Evolutionary conservation across 2,113 vertebrate species (phyloP), one percentile per base, ranked within the genome.

Genomic region (Hylia prasina): DNA sequence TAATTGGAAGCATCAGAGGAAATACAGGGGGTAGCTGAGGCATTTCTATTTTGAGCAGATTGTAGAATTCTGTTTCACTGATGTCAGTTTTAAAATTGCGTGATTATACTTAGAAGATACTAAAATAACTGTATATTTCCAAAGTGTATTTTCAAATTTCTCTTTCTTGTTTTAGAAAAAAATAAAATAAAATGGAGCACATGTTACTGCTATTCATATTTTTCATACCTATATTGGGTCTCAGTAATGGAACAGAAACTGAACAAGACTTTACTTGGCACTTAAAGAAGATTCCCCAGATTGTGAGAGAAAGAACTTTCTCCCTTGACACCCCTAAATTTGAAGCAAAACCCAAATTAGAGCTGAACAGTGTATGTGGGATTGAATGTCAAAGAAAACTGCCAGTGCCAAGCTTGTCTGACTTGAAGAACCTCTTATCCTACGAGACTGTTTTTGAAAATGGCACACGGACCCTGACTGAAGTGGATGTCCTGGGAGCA

Each of bases 361-460:
- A 98, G 96, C 90, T 98, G 64, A 98, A 95, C 13, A 97, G 97
- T 3, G 98, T 96, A 30, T 99, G 99, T 86, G 99, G 99, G 76
- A 99, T 99, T 15, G 99, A 99, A 90, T 99, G 99, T 90, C 99
- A 99, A 97, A 98, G 96, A 33, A 97, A 79, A 33, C 91, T 99
- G 25, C 98, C 99, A 0, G 76, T 93, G 22, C 98, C 99, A 44
- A 98, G 97, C 53, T 91, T 99, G 66, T 94, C 98, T 15, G 98
- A 99, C 71, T 92, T 99, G 95, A 99, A 99, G 96, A 94, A 98
- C 44, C 95, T 98, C 75, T 98, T 99, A 21, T 99, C 99, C 40
- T 99, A 99, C 1, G 99, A 99, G 96, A 99, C 99, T 0, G 82
- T 99, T 71, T 99, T 99, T 61, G 99, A 99, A 86, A 99, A 99